phyloP scores from a whole-genome alignment of 2,888 invertebrate species.

The Coenonympha arcania region DNA sequence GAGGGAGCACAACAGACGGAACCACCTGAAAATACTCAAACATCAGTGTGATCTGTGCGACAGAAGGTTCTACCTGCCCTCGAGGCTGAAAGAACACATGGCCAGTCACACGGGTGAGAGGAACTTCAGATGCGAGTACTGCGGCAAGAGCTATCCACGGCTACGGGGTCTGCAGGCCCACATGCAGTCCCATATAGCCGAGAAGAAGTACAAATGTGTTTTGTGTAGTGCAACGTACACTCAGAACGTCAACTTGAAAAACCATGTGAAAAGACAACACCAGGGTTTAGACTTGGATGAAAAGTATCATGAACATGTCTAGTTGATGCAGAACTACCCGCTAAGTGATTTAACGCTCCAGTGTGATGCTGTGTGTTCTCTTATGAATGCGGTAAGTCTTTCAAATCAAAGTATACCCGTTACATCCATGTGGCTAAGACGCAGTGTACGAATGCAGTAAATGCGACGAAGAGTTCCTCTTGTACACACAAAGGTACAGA shows the following conservation, averaged over 20 bases:
- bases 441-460: constrained; percentile 58
- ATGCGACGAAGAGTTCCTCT: constrained; percentile 56
- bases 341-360: not conserved
- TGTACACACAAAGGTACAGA: constrained; percentile 51
- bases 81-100: constrained; percentile 59
- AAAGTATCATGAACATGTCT: constrained; percentile 23
- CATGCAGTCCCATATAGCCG: not conserved
- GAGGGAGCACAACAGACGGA: constrained; percentile 54
- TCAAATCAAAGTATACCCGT: constrained; percentile 58
- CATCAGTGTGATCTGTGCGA: constrained; percentile 72
- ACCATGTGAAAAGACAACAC: constrained; percentile 69
- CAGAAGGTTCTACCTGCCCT: constrained; percentile 66
- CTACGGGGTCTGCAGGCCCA: constrained; percentile 35
- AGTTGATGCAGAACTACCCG: not conserved
- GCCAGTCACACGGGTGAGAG: constrained; percentile 63
- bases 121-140: constrained; percentile 57
- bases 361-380: too few relatives aligned
- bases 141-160: constrained; percentile 60
- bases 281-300: constrained; percentile 40
- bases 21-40: constrained; percentile 56
- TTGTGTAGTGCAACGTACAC: not conserved
- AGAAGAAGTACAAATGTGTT: not conserved
- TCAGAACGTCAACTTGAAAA: constrained; percentile 72
- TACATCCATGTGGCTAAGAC: constrained; percentile 51
- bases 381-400: constrained; percentile 62